Evolutionary conservation across 37 sponge, comb jelly and placozoan genomes (phyloP).

Genomic region (Agelas oroides): DNA sequence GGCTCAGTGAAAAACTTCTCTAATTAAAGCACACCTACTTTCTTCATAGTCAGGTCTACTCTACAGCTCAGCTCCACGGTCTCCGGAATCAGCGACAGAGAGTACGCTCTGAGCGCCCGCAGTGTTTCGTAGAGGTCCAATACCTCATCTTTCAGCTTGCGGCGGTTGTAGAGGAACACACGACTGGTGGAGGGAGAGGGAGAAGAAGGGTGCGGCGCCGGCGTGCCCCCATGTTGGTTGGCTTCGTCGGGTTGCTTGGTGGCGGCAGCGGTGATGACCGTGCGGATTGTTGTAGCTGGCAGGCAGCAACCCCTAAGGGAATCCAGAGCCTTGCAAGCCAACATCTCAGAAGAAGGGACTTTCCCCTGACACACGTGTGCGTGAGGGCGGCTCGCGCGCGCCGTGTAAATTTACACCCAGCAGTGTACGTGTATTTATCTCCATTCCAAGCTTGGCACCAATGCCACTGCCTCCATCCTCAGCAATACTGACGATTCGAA

Average conservation of each 20-base stretch:
- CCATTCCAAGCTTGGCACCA: too few species aligned
- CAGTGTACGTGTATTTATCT: too few species aligned
- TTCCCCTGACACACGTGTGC: too few species aligned
- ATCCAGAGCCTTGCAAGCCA: too few species aligned
- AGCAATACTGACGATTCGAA: too few species aligned
- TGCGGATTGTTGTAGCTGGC: not conserved
- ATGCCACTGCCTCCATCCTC: too few species aligned
- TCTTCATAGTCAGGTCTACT: slow-evolving; percentile 34
- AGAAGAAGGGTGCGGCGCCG: not conserved
- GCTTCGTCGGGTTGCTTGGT: not conserved
- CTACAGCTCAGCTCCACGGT: slow-evolving; percentile 63
- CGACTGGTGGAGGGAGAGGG: not conserved
- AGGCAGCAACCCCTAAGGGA: too few species aligned
- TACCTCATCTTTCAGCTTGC: not conserved
- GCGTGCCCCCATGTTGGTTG: not conserved
- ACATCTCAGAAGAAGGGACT: too few species aligned
- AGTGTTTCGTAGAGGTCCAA: slow-evolving; percentile 29
- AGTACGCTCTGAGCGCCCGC: slow-evolving; percentile 79
- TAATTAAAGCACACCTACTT: not conserved
- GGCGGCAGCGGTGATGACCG: not conserved
- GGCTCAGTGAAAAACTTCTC: too few species aligned
- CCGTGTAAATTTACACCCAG: too few species aligned
- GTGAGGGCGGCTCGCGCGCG: too few species aligned
- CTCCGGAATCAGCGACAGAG: slow-evolving; percentile 44
- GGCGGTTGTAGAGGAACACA: slow-evolving; percentile 6